Evolutionary conservation across 2,888 invertebrate species (phyloP), one percentile per base, ranked within the genome.

Genomic region (Celastrina argiolus): DNA sequence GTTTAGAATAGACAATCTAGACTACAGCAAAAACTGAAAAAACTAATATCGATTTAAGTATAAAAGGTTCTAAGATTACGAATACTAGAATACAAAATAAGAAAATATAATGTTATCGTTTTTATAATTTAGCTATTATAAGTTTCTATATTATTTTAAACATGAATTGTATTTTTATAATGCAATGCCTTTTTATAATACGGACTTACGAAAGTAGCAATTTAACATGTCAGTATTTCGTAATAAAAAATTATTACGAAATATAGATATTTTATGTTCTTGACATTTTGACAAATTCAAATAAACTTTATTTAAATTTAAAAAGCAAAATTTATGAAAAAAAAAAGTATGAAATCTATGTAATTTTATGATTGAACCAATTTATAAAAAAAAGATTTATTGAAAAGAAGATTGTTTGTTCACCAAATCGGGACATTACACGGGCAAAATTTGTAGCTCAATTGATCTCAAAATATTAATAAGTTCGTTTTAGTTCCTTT

Each of bases 401-500:
- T 64, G 41, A 42, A 56, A n/a, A 42, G 31, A 16, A 16, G 45
- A 14, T 67, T 69, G 67, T 66, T 63, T 56, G 56, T 56, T 64
- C 66, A 76, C 74, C 77, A 81, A 80, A 81, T 76, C 70, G 79
- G 81, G 82, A 78, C 78, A 72, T 75, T 72, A 75, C 76, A 72
- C 75, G 71, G 76, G 71, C 71, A 69, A 74, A 75, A 72, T 70
- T 77, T 78, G 79, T 81, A 75, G 81, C 78, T 75, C 76, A 77
- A 81, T 83, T 85, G 85, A 85, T 85, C 85, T 85, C 85, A 85
- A 81, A 80, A 79, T 83, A 82, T 81, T 73, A 72, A 69, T 81
- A 81, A 84, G 84, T 76, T 74, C 71, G 75, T 75, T 78, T 81
- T 81, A 87, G 88, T 88, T 89, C 88, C 88, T 88, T 78, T 76